Conservation (phyloP, 2,888 invertebrate species). For the Odontothrips loti region DNA sequence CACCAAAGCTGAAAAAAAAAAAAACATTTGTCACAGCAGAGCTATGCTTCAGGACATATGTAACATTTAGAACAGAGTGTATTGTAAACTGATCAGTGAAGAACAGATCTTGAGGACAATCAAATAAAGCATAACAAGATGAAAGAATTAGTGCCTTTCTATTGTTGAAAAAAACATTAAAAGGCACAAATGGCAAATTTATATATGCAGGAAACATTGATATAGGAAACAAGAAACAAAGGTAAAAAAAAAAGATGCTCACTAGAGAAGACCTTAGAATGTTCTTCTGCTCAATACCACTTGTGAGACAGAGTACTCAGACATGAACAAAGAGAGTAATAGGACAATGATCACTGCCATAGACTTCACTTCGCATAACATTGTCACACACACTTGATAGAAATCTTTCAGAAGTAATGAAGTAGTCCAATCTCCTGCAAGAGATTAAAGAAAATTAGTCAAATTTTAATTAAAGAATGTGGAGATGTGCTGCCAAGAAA, state of each 20-base stretch:
- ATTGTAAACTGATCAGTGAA: background rate
- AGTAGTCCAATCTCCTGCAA: conserved; percentile 92
- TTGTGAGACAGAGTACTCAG: conserved; percentile 41
- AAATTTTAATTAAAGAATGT: background rate
- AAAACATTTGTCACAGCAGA: background rate
- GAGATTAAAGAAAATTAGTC: conserved; percentile 38
- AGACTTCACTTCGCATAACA: conserved; percentile 72
- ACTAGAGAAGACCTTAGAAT: background rate
- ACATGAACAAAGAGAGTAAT: conserved; percentile 69
- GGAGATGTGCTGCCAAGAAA: background rate
- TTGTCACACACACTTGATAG: conserved; percentile 75
- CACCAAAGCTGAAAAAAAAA: background rate
- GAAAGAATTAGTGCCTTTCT: background rate
- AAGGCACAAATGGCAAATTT: background rate
- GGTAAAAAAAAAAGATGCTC: background rate
- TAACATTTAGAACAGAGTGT: background rate
- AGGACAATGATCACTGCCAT: conserved; percentile 96
- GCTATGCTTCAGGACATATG: background rate
- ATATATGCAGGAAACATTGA: background rate
- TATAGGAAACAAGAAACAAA: background rate
- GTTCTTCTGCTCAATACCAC: background rate
- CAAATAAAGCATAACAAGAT: background rate
- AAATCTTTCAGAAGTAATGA: conserved; percentile 78
- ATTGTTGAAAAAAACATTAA: background rate
- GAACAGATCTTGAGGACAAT: background rate